phyloP scores from a whole-genome alignment of 2,797 vertebrate genomes.

The Naso thynnoides region DNA sequence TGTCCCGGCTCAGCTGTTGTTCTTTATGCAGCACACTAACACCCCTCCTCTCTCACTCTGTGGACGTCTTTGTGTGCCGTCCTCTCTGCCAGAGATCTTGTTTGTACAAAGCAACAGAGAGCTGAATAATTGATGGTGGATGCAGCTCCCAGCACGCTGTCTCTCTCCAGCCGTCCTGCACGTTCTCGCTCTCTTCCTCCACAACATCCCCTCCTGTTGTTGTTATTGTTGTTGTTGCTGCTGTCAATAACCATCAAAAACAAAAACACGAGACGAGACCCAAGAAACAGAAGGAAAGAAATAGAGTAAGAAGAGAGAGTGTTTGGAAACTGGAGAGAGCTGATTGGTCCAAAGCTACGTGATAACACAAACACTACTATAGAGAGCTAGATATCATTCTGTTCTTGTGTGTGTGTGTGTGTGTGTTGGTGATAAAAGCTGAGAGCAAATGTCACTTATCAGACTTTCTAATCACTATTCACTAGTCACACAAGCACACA shows the following conservation, averaged over 20 bases:
- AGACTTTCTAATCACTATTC: conserved; percentile 73
- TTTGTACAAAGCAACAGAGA: conserved; percentile 91
- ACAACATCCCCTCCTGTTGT: conserved; percentile 55
- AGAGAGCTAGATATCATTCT: conserved; percentile 32
- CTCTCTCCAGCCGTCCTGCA: conserved; percentile 9
- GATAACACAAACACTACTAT: conserved; percentile 11
- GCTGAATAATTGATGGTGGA: conserved; percentile 92
- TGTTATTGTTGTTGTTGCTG: conserved; percentile 47
- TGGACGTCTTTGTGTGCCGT: conserved; percentile 40
- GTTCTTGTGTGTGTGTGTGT: conserved; percentile 17
- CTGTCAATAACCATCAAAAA: conserved; percentile 75
- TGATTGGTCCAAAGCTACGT: conserved; percentile 40
- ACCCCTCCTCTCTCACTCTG: conserved; percentile 48
- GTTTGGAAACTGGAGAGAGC: background rate
- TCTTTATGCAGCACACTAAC: background rate
- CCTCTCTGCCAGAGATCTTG: conserved; percentile 86
- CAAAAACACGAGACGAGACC: conserved; percentile 27
- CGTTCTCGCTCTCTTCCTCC: background rate
- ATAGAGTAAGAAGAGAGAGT: background rate
- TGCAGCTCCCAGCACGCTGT: conserved; percentile 71
- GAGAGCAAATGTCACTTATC: conserved; percentile 68
- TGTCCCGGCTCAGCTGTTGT: background rate
- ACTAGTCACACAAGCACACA: conserved; percentile 27
- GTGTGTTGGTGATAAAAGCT: conserved; percentile 63
- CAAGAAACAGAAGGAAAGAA: conserved; percentile 12